Conservation (phyloP, 2,888 invertebrate genomes). For the Apotomis betuletana region DNA sequence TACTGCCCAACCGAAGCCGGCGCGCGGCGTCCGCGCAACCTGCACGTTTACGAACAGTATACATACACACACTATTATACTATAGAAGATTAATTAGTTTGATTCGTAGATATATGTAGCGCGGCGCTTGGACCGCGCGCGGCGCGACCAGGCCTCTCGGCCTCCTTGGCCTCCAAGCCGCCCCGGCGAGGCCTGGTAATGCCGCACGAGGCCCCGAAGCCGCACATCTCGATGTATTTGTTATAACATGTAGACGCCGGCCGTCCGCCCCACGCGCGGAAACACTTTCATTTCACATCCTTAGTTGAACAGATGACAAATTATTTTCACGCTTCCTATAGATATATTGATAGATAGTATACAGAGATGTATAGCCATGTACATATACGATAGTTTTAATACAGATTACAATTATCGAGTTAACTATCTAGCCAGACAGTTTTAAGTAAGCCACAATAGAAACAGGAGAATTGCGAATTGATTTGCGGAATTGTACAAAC, state of each 20-base stretch:
- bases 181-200: conserved; percentile 16
- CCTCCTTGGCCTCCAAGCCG: conserved; percentile 16
- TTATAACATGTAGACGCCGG: conserved; percentile 79
- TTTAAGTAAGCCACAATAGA: conserved; percentile 78
- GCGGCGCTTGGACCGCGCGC: conserved; percentile 55
- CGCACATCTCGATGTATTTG: conserved; percentile 80
- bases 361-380: conserved; percentile 79
- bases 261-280: conserved; percentile 71
- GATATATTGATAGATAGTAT: conserved; percentile 77
- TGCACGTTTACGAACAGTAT: conserved; percentile 70
- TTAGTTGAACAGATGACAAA: conserved; percentile 69
- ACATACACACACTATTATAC: conserved; percentile 81
- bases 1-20: conserved; percentile 86
- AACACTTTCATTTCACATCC: conserved; percentile 74
- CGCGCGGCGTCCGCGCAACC: conserved; percentile 67
- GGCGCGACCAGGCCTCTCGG: conserved; percentile 13
- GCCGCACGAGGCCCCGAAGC: conserved; percentile 52
- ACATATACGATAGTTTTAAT: conserved; percentile 81
- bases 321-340: conserved; percentile 74
- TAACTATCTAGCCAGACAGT: conserved; percentile 78
- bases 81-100: conserved; percentile 83
- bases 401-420: conserved; percentile 72
- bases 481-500: conserved; percentile 76
- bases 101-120: conserved; percentile 82
- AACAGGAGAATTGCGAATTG: conserved; percentile 68